Evolutionary conservation across 2,113 vertebrate species (phyloP).

Genomic region (Hippocampus guttulatus): DNA sequence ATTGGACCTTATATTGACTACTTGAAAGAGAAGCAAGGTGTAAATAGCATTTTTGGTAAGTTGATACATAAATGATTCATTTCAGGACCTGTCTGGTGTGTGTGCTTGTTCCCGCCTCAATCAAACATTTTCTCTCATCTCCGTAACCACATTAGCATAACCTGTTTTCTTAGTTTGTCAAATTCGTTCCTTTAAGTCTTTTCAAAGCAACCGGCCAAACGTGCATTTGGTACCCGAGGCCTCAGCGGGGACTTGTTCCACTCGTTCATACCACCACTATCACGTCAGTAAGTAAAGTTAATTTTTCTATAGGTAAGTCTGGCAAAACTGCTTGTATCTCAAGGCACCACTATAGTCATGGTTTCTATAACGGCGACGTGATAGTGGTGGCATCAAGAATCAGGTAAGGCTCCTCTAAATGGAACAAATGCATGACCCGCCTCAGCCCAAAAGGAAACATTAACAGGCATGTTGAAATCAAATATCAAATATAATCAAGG

Average conservation of each 20-base stretch:
- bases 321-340: too few relatives aligned
- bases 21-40: slow-evolving; percentile 77
- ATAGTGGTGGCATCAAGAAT: too few relatives aligned
- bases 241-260: not conserved
- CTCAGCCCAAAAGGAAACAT: not conserved
- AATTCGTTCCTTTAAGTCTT: not conserved
- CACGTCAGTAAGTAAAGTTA: too few relatives aligned
- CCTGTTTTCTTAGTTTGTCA: not conserved
- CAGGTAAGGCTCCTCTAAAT: too few relatives aligned
- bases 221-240: too few relatives aligned
- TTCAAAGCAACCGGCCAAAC: not conserved
- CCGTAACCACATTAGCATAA: not conserved
- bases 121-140: not conserved
- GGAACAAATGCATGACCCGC: not conserved
- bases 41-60: slow-evolving; percentile 89
- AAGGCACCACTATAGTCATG: too few relatives aligned
- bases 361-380: too few relatives aligned
- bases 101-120: slow-evolving; percentile 4
- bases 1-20: slow-evolving; percentile 86
- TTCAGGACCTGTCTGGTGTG: not conserved
- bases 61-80: slow-evolving; percentile 31
- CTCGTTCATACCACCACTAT: not conserved
- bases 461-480: not conserved
- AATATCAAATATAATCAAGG: too few relatives aligned
- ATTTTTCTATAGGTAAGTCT: too few relatives aligned